Evolutionary conservation across 2,797 vertebrate species (phyloP), one percentile per base, ranked within the genome.

Genomic region (Oryzias sinensis): DNA sequence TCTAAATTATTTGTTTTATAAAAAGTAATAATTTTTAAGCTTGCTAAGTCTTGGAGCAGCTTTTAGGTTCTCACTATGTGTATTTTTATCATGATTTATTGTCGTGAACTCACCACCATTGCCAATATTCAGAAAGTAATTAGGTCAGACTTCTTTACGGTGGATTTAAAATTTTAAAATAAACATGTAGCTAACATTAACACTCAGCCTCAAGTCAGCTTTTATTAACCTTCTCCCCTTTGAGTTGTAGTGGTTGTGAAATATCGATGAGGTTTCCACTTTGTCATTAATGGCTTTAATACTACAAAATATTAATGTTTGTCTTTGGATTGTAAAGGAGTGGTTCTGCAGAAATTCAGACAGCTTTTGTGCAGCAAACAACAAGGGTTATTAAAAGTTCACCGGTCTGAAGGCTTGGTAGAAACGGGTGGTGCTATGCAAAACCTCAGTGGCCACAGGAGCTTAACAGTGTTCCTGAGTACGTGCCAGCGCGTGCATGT

Each of bases 351-450:
- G 17, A 62, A 58, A 52, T 48, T 56, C 25, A 61, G 68, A 47
- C 50, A 41, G 9, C n/a, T 59, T 15, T 14, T 61, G 11, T 41
- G 37, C 5, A 43, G 59, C 68, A 42, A 68, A 33, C 2, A 69
- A 49, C 52, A 53, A 27, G 62, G 70, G 55, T 72, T 51, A 50
- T 80, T 61, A 71, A 61, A 76, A 77, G 84, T 82, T 85, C 81
- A 82, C 57, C 68, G 57, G 59, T 52, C 56, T 43, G 65, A 70
- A 37, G 53, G 64, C 50, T 14, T 49, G 43, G 46, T 59, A 68
- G 46, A 80, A 71, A 51, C 56, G 58, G 69, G 62, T 55, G 70
- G 50, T 60, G 60, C 64, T 49, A 42, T 24, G 20, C 66, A 51
- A 65, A 53, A 16, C 49, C 53, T 72, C 65, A 49, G 62, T 48